Evolutionary conservation across 2,797 vertebrate genomes (phyloP).

Genomic region (Enteromius anoplus): DNA sequence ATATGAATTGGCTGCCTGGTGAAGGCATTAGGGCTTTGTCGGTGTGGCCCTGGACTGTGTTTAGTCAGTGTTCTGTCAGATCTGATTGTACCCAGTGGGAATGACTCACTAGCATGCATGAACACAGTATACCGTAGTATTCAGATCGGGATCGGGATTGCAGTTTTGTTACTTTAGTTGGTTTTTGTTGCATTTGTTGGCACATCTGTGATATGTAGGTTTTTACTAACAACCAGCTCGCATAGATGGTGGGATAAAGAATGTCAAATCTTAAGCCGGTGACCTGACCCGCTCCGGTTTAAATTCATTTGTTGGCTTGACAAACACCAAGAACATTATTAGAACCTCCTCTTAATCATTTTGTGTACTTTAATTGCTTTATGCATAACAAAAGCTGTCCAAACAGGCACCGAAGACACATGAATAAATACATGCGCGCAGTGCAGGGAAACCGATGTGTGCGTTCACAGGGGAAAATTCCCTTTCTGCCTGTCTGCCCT

Average conservation of each 20-base stretch:
- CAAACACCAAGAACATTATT: neutral
- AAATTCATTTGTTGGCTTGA: neutral
- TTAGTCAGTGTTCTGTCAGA: conserved; percentile 46
- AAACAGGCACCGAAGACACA: neutral
- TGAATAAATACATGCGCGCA: neutral
- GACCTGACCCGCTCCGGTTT: conserved; percentile 14
- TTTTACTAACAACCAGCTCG: neutral
- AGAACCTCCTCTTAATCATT: neutral
- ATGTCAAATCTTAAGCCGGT: neutral
- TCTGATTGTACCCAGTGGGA: conserved; percentile 54
- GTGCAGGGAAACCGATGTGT: neutral
- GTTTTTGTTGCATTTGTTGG: neutral
- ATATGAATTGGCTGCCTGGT: conserved; percentile 57
- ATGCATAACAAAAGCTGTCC: neutral
- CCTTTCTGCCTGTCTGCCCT: conserved; percentile 24
- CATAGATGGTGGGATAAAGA: conserved; percentile 10
- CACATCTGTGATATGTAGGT: neutral
- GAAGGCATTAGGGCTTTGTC: conserved; percentile 51
- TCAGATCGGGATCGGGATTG: neutral
- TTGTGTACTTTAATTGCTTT: conserved; percentile 8
- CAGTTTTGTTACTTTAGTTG: neutral
- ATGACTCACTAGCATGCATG: conserved; percentile 25
- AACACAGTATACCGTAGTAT: neutral
- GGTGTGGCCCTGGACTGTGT: conserved; percentile 35
- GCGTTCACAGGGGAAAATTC: conserved; percentile 5